A percentile compares a stretch with the other conserved stretches of the same genome.
Conservation (phyloP, 2,888 invertebrate species). For the Thelaira solivaga region DNA sequence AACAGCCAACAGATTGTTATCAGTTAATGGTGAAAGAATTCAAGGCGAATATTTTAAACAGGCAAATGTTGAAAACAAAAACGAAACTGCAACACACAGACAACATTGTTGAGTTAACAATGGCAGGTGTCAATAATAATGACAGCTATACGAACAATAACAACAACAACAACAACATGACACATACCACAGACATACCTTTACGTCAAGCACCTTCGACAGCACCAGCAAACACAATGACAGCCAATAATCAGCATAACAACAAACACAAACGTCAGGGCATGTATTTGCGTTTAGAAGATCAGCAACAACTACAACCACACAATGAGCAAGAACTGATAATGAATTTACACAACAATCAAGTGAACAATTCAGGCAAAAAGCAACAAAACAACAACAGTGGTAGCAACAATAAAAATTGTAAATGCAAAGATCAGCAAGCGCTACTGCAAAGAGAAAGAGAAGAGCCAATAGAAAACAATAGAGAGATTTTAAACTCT, state of each 20-base stretch:
- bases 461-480: background rate
- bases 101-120: conserved; percentile 19
- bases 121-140: conserved; percentile 49
- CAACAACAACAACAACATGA: background rate
- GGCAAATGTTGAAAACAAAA: conserved; percentile 63
- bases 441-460: conserved; percentile 10
- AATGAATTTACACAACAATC: conserved; percentile 28
- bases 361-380: background rate
- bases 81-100: conserved; percentile 28
- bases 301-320: conserved; percentile 44
- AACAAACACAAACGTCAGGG: conserved; percentile 65
- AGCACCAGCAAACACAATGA: conserved; percentile 53
- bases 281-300: conserved; percentile 67
- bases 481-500: conserved; percentile 45
- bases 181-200: conserved; percentile 10
- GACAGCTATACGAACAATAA: conserved; percentile 20
- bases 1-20: conserved; percentile 44
- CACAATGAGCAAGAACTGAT: conserved; percentile 16
- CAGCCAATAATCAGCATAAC: conserved; percentile 21
- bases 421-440: conserved; percentile 26
- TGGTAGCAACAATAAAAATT: conserved; percentile 33
- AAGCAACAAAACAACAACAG: no score
- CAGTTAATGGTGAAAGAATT: conserved; percentile 71
- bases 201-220: conserved; percentile 31
- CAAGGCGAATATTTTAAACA: conserved; percentile 71